Evolutionary conservation across 2,888 invertebrate genomes (phyloP).

Genomic region (Volucella inanis): DNA sequence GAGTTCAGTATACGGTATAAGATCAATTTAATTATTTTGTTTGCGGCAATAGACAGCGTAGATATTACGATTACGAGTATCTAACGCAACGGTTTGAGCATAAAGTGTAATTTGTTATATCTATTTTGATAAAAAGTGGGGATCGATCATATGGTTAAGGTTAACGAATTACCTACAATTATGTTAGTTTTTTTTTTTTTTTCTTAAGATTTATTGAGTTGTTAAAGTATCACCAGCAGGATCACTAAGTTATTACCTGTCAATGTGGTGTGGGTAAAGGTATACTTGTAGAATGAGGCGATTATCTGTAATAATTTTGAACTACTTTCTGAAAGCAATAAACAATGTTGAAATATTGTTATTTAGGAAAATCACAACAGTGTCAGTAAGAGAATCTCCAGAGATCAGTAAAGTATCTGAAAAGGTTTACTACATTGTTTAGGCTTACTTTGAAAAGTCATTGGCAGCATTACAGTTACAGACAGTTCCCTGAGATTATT

Average conservation of each 20-base stretch:
- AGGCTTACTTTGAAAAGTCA: too few relatives aligned
- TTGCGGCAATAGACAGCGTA: slow-evolving; percentile 67
- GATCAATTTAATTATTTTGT: slow-evolving; percentile 71
- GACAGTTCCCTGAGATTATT: too few relatives aligned
- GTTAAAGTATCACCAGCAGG: slow-evolving; percentile 25
- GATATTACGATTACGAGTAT: slow-evolving; percentile 15
- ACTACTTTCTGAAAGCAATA: not conserved
- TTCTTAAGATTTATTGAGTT: slow-evolving; percentile 49
- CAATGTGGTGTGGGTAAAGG: slow-evolving; percentile 16
- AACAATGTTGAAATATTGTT: too few relatives aligned
- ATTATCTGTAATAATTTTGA: slow-evolving; percentile 12
- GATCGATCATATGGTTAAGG: slow-evolving; percentile 35
- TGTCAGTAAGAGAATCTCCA: too few relatives aligned
- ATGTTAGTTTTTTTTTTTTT: not conserved
- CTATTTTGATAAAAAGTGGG: slow-evolving; percentile 22
- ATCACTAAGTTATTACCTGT: slow-evolving; percentile 47
- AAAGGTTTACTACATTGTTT: too few relatives aligned
- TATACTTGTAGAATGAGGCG: not conserved
- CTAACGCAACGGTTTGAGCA: slow-evolving; percentile 53
- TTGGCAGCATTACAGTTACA: too few relatives aligned
- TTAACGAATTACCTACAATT: slow-evolving; percentile 54
- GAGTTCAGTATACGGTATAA: slow-evolving; percentile 53
- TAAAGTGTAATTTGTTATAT: slow-evolving; percentile 57
- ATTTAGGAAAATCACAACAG: too few relatives aligned
- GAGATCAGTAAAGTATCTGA: too few relatives aligned